Evolutionary conservation across 2,113 vertebrate species (phyloP).

Genomic region (Sylvicapra grimmia): DNA sequence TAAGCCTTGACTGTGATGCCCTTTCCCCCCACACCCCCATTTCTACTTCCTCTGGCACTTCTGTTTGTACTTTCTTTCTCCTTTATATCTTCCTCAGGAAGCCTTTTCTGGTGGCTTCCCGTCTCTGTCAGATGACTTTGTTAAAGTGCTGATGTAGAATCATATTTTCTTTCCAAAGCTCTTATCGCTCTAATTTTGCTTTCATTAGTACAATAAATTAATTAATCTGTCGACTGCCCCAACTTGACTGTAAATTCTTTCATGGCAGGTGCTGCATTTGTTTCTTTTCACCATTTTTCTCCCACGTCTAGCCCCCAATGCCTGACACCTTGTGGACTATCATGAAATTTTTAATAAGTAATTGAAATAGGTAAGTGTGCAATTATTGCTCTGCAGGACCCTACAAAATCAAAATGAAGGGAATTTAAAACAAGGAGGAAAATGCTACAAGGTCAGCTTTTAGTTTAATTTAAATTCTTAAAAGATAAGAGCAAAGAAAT

Average conservation of each 20-base stretch:
- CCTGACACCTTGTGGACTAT: not conserved
- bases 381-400: not conserved
- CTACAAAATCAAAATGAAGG: not conserved
- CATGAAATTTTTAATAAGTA: not conserved
- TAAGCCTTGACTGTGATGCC: not conserved
- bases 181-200: constrained; percentile 3
- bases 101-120: not conserved
- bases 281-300: not conserved
- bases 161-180: not conserved
- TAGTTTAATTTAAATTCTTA: constrained; percentile 41
- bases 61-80: not conserved
- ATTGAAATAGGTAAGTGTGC: not conserved
- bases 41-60: not conserved
- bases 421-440: constrained; percentile 25
- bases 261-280: not conserved
- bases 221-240: not conserved
- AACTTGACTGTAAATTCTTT: not conserved
- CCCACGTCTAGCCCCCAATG: not conserved
- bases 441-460: not conserved
- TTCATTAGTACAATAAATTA: not conserved
- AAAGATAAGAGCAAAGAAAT: constrained; percentile 45
- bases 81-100: not conserved
- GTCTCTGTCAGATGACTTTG: not conserved
- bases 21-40: not conserved
- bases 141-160: not conserved